Base-by-base conservation (phyloP, 23 tunicate species). In the Trididemnum clinides region DNA sequence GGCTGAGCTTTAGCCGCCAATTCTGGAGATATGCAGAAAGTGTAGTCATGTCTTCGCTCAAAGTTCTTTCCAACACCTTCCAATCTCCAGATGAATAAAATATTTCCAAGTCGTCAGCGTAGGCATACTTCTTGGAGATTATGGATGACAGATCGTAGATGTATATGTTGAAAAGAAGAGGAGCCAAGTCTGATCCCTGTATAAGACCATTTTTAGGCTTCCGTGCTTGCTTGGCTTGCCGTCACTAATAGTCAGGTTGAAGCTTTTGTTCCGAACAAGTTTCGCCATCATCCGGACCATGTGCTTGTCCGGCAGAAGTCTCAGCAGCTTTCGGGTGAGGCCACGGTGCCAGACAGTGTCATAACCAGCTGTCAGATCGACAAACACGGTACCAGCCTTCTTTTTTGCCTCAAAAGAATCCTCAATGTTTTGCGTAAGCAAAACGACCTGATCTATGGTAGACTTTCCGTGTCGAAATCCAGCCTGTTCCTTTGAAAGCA, bases 121-220 rank as follows among this genome's bases (percentile, higher is more conserved):
- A 73, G 2, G 80, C 51, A 73, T 34, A 35, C 51, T 73, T 73
- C 2, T 15, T 73, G 59, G 80, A 73, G 80, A 36, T 36, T 34
- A 51, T 73, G 59, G 80, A 1, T 33, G 80, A 28, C 6, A 78
- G 31, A 39, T 50, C 71, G 33, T 33, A 27, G 3, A 25, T 50
- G 83, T 78, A 78, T 5, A 78, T 78, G 83, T 51, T 78, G 83
- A 78, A 78, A 4, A 78, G 83, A 3, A 78, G 83, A 1, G 83
- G 83, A 78, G 83, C 83, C 83, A 78, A 12, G 76, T 50, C 83
- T 1, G 83, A 78, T 26, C 83, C 83, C 33, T 78, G n/a, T n/a
- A n/a, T n/a, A n/a, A n/a, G n/a, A n/a, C n/a, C n/a, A n/a, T n/a
- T n/a, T n/a, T n/a, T n/a, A n/a, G n/a, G n/a, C n/a, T n/a, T n/a